Base-by-base conservation (phyloP, 2,888 invertebrate species). In the Dicyrtomina minuta region DNA sequence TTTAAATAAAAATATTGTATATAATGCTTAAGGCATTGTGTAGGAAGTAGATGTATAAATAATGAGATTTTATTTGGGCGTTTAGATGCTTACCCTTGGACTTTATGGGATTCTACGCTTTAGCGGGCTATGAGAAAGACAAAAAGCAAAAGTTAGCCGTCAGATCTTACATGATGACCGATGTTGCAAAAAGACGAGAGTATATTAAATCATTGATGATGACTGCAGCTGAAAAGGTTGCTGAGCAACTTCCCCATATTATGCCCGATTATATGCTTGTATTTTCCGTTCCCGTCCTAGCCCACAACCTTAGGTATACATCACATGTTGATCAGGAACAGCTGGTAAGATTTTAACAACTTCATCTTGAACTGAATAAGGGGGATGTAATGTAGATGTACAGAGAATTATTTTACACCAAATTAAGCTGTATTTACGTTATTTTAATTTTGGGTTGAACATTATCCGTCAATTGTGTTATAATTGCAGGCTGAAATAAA, bases 201-300 rank as follows among this genome's bases (percentile, higher is more conserved):
- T 96, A 94, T 82, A 89, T 96, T 33, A 91, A 93, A 81, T 90
- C 90, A 72, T 86, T 93, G 77, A 88, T 90, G 20, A 86, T 90
- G 80, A 85, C 86, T 79, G 86, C 84, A 84, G 86, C 88, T 78
- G 90, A 90, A 79, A 87, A 88, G 73, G 89, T 89, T 0, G 84
- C 88, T 80, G 85, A 88, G 75, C 92, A 93, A 84, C 83, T 93
- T 81, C 89, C 91, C 49, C 91, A 92, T 82, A 92, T 94, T 81
- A 85, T 96, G 83, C 97, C 98, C 66, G 98, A 98, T 84, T 97
- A 96, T 82, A 95, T 96, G 90, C 84, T 98, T 80, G 93, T 96
- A 76, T 97, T 96, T 83, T 92, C 95, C n/a, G 90, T 97, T 78
- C 94, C 97, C 60, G 88, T 98, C 64, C 85, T 98, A 70, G 91